Evolutionary conservation across 1,140 invertebrate genomes (phyloP).

Genomic region (Chlorops oryzae): DNA sequence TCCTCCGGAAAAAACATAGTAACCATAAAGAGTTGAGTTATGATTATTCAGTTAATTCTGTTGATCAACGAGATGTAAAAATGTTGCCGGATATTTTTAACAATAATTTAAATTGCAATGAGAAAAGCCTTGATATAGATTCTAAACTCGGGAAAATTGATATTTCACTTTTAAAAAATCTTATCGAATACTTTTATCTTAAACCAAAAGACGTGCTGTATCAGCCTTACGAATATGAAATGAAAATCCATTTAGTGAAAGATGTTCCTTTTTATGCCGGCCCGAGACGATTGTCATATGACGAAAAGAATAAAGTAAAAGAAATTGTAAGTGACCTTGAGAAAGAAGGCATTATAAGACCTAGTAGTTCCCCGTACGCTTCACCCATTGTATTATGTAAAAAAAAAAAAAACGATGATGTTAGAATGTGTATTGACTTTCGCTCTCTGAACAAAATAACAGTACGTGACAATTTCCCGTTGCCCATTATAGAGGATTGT

Average conservation of each 20-base stretch:
- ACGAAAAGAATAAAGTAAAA: neutral
- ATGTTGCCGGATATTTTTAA: neutral
- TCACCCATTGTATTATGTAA: neutral
- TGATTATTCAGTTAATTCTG: neutral
- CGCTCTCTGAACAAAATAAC: conserved; percentile 3
- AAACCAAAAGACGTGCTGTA: no score
- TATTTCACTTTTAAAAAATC: neutral
- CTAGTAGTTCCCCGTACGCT: neutral
- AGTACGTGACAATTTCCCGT: conserved; percentile 14
- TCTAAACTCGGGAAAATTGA: neutral
- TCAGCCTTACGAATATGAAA: neutral
- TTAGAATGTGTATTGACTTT: neutral
- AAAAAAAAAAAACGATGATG: neutral
- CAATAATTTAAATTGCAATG: neutral
- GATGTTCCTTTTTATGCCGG: neutral
- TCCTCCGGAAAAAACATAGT: neutral
- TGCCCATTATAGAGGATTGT: no score
- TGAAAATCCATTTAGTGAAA: no score
- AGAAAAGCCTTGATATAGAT: neutral
- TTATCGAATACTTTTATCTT: neutral
- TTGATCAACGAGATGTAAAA: neutral
- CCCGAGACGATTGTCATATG: neutral
- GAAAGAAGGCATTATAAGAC: neutral
- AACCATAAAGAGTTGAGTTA: neutral
- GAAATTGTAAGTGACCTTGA: neutral